Evolutionary conservation across 2,113 vertebrate species (phyloP).

Genomic region (Dissostichus mawsoni): DNA sequence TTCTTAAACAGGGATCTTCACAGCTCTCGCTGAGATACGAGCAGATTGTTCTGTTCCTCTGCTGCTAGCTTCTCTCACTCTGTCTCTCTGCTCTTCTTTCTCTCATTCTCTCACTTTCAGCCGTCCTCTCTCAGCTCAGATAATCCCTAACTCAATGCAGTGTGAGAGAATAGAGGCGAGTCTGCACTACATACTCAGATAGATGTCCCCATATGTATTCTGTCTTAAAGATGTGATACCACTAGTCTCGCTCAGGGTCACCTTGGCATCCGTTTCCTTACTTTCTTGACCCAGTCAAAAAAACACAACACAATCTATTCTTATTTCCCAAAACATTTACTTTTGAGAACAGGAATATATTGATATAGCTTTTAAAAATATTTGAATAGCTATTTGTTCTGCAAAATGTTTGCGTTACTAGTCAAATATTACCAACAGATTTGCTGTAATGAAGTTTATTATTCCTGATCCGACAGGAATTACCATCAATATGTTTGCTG

Average conservation of each 20-base stretch:
- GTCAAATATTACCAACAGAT: neutral
- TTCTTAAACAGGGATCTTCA: conserved; percentile 55
- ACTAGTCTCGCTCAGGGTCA: conserved; percentile 3
- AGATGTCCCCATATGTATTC: neutral
- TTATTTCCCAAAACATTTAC: neutral
- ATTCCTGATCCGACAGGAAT: conserved; percentile 12
- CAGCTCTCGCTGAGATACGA: conserved; percentile 46
- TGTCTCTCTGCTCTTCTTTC: conserved; percentile 1
- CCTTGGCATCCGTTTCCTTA: no score
- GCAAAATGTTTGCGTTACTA: neutral
- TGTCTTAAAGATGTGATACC: neutral
- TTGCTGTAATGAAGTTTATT: neutral
- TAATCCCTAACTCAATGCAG: neutral
- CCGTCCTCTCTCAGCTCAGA: neutral
- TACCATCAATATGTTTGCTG: conserved; percentile 1
- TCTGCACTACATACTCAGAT: neutral
- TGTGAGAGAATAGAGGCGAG: neutral
- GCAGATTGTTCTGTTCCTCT: conserved; percentile 33
- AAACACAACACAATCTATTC: neutral
- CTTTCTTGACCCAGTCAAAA: neutral
- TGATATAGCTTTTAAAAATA: neutral
- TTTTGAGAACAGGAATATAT: neutral
- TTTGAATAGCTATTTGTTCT: neutral
- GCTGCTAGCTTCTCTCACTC: neutral
- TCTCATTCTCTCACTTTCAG: neutral